Base-by-base conservation (phyloP, 2,888 invertebrate genomes). In the Nesidiocoris tenuis region DNA sequence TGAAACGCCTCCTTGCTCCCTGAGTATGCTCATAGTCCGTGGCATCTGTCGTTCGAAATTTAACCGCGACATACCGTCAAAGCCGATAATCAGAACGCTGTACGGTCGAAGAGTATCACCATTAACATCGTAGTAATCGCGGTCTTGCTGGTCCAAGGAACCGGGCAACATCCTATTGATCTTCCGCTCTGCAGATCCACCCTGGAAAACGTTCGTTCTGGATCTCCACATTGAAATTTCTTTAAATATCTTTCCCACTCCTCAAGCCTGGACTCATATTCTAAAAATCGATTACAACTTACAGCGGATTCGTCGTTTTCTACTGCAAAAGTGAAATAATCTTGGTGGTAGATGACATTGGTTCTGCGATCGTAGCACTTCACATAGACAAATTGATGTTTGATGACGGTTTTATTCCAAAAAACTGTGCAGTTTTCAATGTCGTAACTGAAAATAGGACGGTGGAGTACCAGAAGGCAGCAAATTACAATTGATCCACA, bases 11-110 rank as follows among this genome's bases (percentile, higher is more conserved):
- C 87, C 87, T 77, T 92, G 84, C 61, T 82, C 78, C 18, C 87
- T 83, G 70, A 94, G 84, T 80, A 86, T 88, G 1, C 85, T 82
- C 18, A 88, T 84, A 0, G 93, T 93, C 81, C 86, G 87, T 0
- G 91, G 91, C 91, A 96, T 91, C 80, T 92, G 92, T 61, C 96
- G 88, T 79, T 92, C 88, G 80, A 95, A 91, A 84, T 95, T 95
- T 78, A 94, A 85, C 80, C 95, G 87, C 0, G 96, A 96, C 24
- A 96, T 88, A 9, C 94, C 91, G 82, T 96, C 96, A 63, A 95
- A 85, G 9, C 96, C 96, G 78, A 96, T 84, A 25, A 96, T 85
- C 78, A 96, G 86, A 0, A 96, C 88, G 72, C 76, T 81, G 2
- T 72, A 81, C 3, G 80, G 72, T 19, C 16, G 39, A 39, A 3